Percentiles rank a stretch among this genome's conserved stretches.
Evolutionary conservation across 2,113 vertebrate genomes (phyloP).

Genomic region (Paralichthys olivaceus): DNA sequence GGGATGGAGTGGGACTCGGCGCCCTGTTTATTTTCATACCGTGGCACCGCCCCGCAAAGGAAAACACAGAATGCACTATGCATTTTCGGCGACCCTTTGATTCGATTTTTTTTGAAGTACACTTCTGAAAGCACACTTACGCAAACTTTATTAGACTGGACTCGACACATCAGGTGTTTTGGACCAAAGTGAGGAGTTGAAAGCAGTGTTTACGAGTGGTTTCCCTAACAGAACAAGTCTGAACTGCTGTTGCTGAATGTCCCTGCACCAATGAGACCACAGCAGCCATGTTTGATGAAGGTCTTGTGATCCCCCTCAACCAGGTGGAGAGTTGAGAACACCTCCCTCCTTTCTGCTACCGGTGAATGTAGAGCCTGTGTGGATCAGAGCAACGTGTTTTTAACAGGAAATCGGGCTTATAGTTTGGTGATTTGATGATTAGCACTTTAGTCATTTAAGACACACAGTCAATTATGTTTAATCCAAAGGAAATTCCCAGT

Average conservation of each 20-base stretch:
- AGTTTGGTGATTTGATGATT: constrained; percentile 36
- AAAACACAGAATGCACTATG: constrained; percentile 72
- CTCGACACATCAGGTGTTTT: constrained; percentile 51
- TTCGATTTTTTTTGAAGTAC: constrained; percentile 42
- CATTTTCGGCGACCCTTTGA: constrained; percentile 67
- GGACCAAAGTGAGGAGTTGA: constrained; percentile 16
- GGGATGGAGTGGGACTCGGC: constrained; percentile 61
- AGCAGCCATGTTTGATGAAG: constrained; percentile 52
- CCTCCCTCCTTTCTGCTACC: constrained; percentile 14
- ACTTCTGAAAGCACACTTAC: constrained; percentile 53
- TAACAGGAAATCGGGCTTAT: constrained; percentile 2
- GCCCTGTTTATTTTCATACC: constrained; percentile 77
- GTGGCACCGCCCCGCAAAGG: constrained; percentile 69
- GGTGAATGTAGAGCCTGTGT: constrained; percentile 27
- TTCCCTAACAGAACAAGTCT: constrained; percentile 34
- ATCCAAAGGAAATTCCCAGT: constrained; percentile 37
- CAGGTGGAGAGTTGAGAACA: constrained; percentile 17
- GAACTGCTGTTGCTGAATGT: constrained; percentile 31
- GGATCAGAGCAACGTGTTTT: constrained; percentile 35
- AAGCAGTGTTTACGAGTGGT: constrained; percentile 23
- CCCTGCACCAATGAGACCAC: constrained; percentile 6
- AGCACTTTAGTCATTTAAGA: constrained; percentile 39
- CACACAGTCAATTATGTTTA: constrained; percentile 38
- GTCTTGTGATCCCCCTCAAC: constrained; percentile 41
- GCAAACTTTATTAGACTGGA: constrained; percentile 39